phyloP scores from a whole-genome alignment of 2,888 invertebrate genomes.

The Oscheius sp. region DNA sequence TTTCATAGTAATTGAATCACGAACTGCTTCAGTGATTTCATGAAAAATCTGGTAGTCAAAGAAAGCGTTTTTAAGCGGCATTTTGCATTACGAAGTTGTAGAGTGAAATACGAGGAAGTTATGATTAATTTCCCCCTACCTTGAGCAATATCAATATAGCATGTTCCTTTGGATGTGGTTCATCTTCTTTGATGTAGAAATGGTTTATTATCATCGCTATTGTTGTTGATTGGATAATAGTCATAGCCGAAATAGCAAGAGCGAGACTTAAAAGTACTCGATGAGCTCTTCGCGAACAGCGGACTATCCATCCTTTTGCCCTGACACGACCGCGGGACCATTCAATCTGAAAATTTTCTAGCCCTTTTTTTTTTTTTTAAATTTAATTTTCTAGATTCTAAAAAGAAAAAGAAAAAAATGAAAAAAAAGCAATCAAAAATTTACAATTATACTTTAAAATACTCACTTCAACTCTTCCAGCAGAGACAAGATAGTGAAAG shows the following conservation, averaged over 20 bases:
- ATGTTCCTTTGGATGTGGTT: constrained; percentile 25
- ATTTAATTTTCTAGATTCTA: background rate
- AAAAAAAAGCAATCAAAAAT: too few relatives aligned
- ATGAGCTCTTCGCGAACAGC: constrained; percentile 23
- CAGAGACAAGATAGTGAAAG: constrained; percentile 31
- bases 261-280: constrained; percentile 27
- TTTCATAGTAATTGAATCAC: too few relatives aligned
- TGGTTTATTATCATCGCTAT: constrained; percentile 26
- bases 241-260: constrained; percentile 28
- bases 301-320: constrained; percentile 33
- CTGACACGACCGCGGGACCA: constrained; percentile 17
- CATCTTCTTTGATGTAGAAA: constrained; percentile 32
- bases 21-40: too few relatives aligned
- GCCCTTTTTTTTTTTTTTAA: background rate
- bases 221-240: constrained; percentile 31
- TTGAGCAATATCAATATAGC: constrained; percentile 25
- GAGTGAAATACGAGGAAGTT: background rate
- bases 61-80: too few relatives aligned
- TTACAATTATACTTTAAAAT: background rate
- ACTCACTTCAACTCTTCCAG: constrained; percentile 29
- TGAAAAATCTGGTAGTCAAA: too few relatives aligned
- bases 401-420: too few relatives aligned
- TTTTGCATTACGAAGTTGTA: background rate
- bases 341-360: constrained; percentile 15
- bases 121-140: background rate